phyloP scores from a whole-genome alignment of 2,888 invertebrate species.

The Amphipyra tragopoginis region DNA sequence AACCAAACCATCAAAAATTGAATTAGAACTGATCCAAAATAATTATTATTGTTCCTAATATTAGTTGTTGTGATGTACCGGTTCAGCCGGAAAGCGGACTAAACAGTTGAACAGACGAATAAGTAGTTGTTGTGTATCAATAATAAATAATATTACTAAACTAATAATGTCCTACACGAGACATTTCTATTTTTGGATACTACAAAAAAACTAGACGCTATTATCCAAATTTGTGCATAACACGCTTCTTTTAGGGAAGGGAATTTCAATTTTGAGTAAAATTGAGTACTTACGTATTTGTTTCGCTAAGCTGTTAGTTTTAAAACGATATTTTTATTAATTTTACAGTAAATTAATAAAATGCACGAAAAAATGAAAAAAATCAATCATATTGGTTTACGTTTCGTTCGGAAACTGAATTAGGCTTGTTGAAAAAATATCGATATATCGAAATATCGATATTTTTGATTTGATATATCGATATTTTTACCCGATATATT shows the following conservation, averaged over 20 bases:
- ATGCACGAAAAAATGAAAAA: constrained; percentile 41
- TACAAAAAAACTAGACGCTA: constrained; percentile 29
- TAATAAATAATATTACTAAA: background rate
- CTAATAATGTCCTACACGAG: background rate
- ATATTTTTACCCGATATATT: too few relatives aligned
- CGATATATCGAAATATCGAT: too few relatives aligned
- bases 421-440: too few relatives aligned
- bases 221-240: background rate
- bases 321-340: background rate
- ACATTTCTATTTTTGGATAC: constrained; percentile 41
- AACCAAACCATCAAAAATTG: too few relatives aligned
- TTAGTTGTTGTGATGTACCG: too few relatives aligned
- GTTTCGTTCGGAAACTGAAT: constrained; percentile 23
- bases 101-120: too few relatives aligned
- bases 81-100: too few relatives aligned
- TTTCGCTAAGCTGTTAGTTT: background rate
- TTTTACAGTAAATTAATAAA: constrained; percentile 1
- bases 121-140: too few relatives aligned
- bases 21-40: too few relatives aligned
- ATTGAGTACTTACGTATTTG: constrained; percentile 27
- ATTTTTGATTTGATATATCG: too few relatives aligned
- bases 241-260: background rate
- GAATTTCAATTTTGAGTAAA: background rate
- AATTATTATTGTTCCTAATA: too few relatives aligned
- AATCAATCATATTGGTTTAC: constrained; percentile 41